These are phyloP conservation scores for Rafetus swinhoei DNA, from an alignment of 2,113 vertebrate genomes.

Conservation along the genomic window DNA sequence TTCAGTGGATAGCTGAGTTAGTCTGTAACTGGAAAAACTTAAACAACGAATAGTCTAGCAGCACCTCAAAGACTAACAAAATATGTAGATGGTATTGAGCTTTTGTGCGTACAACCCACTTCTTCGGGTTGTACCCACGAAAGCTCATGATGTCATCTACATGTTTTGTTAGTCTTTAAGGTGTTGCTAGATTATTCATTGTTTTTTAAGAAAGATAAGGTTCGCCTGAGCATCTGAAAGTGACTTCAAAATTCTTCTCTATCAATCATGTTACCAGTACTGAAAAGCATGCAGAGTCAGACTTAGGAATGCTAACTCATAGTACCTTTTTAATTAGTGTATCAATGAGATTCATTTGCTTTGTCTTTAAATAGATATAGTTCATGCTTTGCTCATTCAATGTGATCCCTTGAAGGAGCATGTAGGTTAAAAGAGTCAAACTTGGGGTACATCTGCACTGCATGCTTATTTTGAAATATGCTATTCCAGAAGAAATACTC, in stretches of 20 bases:
- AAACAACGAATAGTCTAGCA: no score
- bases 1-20: no score
- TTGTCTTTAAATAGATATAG: not conserved
- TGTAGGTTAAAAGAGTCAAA: not conserved
- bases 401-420: conserved; percentile 18
- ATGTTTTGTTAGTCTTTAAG: no score
- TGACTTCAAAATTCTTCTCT: not conserved
- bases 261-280: not conserved
- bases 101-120: no score
- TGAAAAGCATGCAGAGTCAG: not conserved
- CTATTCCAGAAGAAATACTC: no score
- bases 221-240: not conserved
- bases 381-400: not conserved
- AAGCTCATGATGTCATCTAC: no score
- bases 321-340: not conserved
- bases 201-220: not conserved
- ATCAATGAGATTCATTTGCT: not conserved
- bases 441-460: not conserved
- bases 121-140: no score
- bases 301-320: not conserved
- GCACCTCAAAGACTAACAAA: no score
- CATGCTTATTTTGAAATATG: no score
- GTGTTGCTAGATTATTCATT: no score
- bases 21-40: no score
- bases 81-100: no score